A percentile compares a stretch with the other conserved stretches of the same genome.
phyloP scores from a whole-genome alignment of 2,888 invertebrate species.

The Scaptomyza cyrtandrae region DNA sequence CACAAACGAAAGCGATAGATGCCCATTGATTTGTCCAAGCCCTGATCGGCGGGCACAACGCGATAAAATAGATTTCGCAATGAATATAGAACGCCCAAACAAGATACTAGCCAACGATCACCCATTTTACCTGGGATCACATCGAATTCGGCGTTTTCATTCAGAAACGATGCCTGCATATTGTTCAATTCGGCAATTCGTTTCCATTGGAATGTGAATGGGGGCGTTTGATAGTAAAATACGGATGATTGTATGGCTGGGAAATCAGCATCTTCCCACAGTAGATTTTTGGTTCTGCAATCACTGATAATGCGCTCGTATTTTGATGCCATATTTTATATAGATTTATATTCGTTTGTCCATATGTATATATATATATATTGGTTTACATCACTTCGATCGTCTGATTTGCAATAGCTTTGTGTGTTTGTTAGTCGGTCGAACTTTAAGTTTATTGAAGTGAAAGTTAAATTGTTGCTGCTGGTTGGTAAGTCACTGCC shows the following conservation, averaged over 20 bases:
- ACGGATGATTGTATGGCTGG: conserved; percentile 94
- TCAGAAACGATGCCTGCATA: conserved; percentile 85
- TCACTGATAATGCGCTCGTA: conserved; percentile 93
- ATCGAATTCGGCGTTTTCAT: conserved; percentile 89
- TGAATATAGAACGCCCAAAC: conserved; percentile 92
- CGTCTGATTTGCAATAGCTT: conserved; percentile 5
- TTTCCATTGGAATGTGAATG: conserved; percentile 96
- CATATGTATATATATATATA: conserved; percentile 15
- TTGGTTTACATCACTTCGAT: conserved; percentile 39
- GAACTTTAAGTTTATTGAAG: conserved; percentile 36
- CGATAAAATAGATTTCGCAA: conserved; percentile 95
- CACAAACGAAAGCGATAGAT: conserved; percentile 95
- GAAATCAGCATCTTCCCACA: conserved; percentile 97
- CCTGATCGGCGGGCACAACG: conserved; percentile 96
- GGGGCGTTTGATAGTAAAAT: conserved; percentile 97
- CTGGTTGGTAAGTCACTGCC: conserved; percentile 43
- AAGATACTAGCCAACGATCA: conserved; percentile 95
- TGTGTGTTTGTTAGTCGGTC: conserved; percentile 8
- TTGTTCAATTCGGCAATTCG: conserved; percentile 88
- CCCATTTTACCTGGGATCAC: conserved; percentile 95
- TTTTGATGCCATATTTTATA: conserved; percentile 82
- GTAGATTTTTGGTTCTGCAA: conserved; percentile 91
- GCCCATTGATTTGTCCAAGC: conserved; percentile 90
- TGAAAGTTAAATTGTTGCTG: conserved; percentile 58
- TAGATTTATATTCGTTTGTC: conserved; percentile 16